Base-by-base conservation (phyloP, 2,797 vertebrate species). In the Ceyx erithaca region DNA sequence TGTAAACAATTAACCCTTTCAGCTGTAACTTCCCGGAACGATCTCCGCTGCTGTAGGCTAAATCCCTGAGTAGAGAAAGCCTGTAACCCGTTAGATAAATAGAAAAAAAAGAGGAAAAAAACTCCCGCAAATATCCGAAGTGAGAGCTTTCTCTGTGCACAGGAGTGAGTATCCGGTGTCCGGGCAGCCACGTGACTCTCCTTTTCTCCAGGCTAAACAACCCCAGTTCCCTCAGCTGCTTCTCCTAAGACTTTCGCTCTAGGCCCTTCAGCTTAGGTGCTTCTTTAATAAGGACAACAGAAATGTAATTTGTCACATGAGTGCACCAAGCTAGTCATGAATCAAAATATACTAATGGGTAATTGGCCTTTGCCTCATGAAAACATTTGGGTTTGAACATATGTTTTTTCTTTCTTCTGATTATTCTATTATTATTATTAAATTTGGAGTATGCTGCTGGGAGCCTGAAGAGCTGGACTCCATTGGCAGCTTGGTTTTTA, bases 291-390 rank as follows among this genome's bases (percentile, higher is more conserved):
- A 2, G 16, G 37, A 25, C 43, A 61, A 62, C 14, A 81, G 82
- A 68, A 72, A 91, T 20, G 8, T 30, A 41, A 67, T 46, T 85
- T 83, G 63, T 85, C 31, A 9, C 31, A 13, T 3, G 22, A 66
- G 28, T n/a, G 58, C 35, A 45, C 31, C 37, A 48, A 71, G 25
- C 20, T 16, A 54, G 37, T 23, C 6, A 9, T 20, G 35, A 80
- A 55, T 71, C 48, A 69, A 41, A n/a, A 23, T 48, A 72, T 0
- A 45, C 17, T 26, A 55, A 45, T 0, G 0, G 20, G 5, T 51
- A 76, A 67, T 19, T 80, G 22, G 40, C 83, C 46, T 31, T 46
- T 26, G 58, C 64, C 23, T 80, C 17, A 28, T 5, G 7, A 58
- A 68, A n/a, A 52, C 20, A 46, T 30, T 54, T 61, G 67, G 12